phyloP scores from a whole-genome alignment of 2,888 invertebrate genomes.

The Mesorhabditis belari region DNA sequence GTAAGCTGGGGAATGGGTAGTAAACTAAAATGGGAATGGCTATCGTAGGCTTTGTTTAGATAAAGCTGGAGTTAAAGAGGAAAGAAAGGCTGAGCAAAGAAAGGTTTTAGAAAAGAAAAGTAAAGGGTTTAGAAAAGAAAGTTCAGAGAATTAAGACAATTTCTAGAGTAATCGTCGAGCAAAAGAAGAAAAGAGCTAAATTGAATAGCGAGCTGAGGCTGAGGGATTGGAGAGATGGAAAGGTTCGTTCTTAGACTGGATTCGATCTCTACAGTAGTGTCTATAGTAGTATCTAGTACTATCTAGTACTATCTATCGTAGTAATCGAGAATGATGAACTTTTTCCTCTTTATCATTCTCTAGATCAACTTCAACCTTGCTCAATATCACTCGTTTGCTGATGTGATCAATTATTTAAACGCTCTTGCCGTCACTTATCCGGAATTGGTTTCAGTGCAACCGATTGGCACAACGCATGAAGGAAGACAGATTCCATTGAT shows the following conservation, averaged over 20 bases:
- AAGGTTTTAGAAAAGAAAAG: too few species aligned
- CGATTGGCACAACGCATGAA: constrained; percentile 52
- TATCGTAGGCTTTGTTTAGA: too few species aligned
- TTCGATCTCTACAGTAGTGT: background rate
- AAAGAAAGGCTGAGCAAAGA: too few species aligned
- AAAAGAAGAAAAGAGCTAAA: constrained; percentile 26
- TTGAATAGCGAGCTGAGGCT: constrained; percentile 23
- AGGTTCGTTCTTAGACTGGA: constrained; percentile 8
- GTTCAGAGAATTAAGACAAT: too few species aligned
- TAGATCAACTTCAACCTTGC: constrained; percentile 43
- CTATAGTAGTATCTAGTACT: background rate
- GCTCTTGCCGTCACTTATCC: constrained; percentile 49
- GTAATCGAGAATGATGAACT: background rate
- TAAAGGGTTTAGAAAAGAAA: background rate
- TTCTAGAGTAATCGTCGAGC: constrained; percentile 45
- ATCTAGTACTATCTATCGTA: background rate
- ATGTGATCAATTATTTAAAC: constrained; percentile 51
- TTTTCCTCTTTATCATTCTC: background rate
- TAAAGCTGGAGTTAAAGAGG: too few species aligned
- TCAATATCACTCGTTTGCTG: constrained; percentile 49
- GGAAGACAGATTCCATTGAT: constrained; percentile 50
- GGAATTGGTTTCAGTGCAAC: constrained; percentile 47
- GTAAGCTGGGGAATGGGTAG: too few species aligned
- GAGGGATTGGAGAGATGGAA: constrained; percentile 32
- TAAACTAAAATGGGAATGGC: too few species aligned